Base-by-base conservation (phyloP, 2,888 invertebrate genomes). In the Microctonus hyperodae region DNA sequence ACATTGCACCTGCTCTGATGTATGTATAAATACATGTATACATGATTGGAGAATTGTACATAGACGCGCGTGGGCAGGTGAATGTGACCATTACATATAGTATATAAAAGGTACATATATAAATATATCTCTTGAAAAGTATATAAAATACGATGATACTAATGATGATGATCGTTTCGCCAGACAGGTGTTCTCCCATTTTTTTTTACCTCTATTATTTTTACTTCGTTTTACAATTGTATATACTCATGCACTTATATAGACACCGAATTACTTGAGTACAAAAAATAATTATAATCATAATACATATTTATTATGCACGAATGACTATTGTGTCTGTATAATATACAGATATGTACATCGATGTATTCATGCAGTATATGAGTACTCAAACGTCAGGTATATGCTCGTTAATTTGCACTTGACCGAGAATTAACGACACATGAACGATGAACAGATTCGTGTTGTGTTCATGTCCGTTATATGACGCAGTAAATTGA, bases 11-110 rank as follows among this genome's bases (percentile, higher is more conserved):
- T 67, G 67, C 62, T 50, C 28, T 31, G 35, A 48, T 20, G 16
- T 16, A 16, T 16, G 7, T 6, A 16, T 44, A 3, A n/a, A 37
- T 37, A 13, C n/a, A 5, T 40, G n/a, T 40, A 40, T 40, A 20
- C 37, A 13, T n/a, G n/a, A 33, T 55, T 48, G 9, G 25, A 56
- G 44, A 59, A 37, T 37, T 37, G n/a, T n/a, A n/a, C n/a, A 55
- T 59, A 48, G 20, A 40, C 35, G 63, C 67, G 67, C 67, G 67
- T 67, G 67, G 67, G 63, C 62, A 67, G 63, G 57, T 67, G 67
- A 67, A 62, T 31, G 51, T 51, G 53, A 25, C 33, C 16, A 31
- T 22, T 40, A 44, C 16, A 35, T 22, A 22, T n/a, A 50, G 48
- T 1, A 50, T 20, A 22, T 20, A 31, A 44, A 33, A 23, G n/a